phyloP scores from a whole-genome alignment of 2,888 invertebrate genomes.

The Brachyptera risi region DNA sequence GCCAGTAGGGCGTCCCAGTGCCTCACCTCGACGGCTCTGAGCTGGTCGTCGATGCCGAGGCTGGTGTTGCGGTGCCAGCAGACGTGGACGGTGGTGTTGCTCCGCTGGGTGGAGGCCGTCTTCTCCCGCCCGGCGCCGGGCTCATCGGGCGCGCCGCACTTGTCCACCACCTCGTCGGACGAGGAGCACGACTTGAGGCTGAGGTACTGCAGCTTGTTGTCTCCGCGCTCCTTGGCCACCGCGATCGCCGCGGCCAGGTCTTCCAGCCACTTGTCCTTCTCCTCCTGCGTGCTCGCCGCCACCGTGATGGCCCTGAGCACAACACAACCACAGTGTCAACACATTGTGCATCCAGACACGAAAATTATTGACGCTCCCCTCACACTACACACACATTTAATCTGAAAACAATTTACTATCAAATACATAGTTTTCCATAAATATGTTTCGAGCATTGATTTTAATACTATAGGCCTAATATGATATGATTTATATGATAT shows the following conservation, averaged over 20 bases:
- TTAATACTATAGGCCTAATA: too few species aligned
- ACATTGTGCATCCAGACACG: too few species aligned
- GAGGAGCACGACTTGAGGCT: constrained; percentile 55
- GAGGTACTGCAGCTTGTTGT: constrained; percentile 56
- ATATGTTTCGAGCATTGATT: too few species aligned
- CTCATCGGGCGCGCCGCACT: constrained; percentile 45
- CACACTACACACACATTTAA: too few species aligned
- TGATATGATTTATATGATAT: too few species aligned
- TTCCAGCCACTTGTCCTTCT: constrained; percentile 83
- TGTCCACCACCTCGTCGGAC: constrained; percentile 45
- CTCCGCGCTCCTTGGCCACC: constrained; percentile 50
- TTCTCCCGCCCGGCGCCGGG: constrained; percentile 39
- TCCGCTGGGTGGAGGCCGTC: constrained; percentile 57
- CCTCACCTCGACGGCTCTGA: constrained; percentile 64
- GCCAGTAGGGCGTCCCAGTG: too few species aligned
- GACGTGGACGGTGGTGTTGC: constrained; percentile 85
- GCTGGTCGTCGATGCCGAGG: constrained; percentile 71
- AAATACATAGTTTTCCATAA: too few species aligned
- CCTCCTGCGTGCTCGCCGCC: constrained; percentile 81
- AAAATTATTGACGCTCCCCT: too few species aligned
- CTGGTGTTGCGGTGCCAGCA: constrained; percentile 95
- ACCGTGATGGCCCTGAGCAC: constrained; percentile 74
- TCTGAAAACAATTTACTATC: too few species aligned
- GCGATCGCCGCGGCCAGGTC: constrained; percentile 62
- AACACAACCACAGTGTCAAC: too few species aligned